Conservation (phyloP, 2,888 invertebrate species). For the Apodemia mormo region DNA sequence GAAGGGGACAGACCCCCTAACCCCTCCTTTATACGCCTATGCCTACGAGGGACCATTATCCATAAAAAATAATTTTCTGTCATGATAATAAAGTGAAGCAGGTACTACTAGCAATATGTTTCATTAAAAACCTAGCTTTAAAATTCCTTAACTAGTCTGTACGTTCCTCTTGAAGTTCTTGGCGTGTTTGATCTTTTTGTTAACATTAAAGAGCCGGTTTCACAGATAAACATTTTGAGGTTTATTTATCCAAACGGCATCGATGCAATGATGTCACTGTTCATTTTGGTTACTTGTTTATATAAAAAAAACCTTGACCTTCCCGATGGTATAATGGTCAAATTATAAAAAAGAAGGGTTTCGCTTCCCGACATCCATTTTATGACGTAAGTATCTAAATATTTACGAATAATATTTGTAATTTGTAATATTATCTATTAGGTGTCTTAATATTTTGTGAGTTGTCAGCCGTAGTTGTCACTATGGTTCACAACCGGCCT, state of each 20-base stretch:
- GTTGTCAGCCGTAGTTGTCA: no score
- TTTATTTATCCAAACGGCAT: constrained; percentile 28
- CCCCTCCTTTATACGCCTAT: no score
- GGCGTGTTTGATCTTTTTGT: constrained; percentile 26
- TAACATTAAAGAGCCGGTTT: constrained; percentile 36
- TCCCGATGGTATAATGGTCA: background rate
- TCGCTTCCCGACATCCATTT: background rate
- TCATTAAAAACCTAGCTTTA: background rate
- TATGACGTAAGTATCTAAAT: no score
- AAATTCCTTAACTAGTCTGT: background rate
- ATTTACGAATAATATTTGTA: no score
- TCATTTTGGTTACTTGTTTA: constrained; percentile 6
- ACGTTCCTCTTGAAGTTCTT: constrained; percentile 4
- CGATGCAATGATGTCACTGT: constrained; percentile 32
- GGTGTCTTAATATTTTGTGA: no score
- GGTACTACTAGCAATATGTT: background rate
- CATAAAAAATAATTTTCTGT: background rate
- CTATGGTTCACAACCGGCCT: no score
- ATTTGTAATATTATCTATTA: no score
- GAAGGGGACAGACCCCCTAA: no score
- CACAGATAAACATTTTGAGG: constrained; percentile 33
- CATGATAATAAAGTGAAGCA: background rate
- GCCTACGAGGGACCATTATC: no score
- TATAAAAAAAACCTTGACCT: background rate
- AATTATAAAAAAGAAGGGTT: background rate